A percentile compares a stretch with the other conserved stretches of the same genome.
phyloP scores from a whole-genome alignment of 2,113 vertebrate genomes.

The Alligator sinensis region DNA sequence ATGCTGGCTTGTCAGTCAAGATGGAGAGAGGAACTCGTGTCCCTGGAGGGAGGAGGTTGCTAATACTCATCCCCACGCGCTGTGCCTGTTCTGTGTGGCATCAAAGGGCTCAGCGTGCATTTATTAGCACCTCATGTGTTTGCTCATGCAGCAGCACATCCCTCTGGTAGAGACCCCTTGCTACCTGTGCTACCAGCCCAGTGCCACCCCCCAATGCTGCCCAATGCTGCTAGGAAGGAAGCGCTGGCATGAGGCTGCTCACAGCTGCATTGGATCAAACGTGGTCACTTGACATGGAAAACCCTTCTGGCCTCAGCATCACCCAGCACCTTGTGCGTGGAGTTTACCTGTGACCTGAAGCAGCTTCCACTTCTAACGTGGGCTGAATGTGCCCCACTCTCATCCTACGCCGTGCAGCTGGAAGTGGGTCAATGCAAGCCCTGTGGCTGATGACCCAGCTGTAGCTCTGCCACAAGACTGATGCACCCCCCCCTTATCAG shows the following conservation, averaged over 20 bases:
- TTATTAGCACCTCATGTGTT: constrained; percentile 50
- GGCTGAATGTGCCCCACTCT: not conserved
- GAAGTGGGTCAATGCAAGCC: not conserved
- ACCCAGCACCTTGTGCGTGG: not conserved
- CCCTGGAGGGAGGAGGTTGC: constrained; percentile 54
- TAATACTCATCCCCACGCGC: constrained; percentile 64
- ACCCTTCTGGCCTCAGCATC: accelerated
- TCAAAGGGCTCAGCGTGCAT: constrained; percentile 43
- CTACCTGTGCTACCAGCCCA: constrained; percentile 40
- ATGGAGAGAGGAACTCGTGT: constrained; percentile 46
- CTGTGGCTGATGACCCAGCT: constrained; percentile 12
- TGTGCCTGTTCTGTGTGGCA: constrained; percentile 44
- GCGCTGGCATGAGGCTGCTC: constrained; percentile 35
- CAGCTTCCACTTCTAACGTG: constrained; percentile 23
- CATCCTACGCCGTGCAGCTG: not conserved
- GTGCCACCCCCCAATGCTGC: accelerated
- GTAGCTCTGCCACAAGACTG: too few species aligned
- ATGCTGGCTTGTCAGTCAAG: not conserved
- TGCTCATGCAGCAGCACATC: constrained; percentile 10
- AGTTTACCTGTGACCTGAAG: constrained; percentile 49
- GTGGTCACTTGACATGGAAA: not conserved
- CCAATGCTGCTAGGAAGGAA: not conserved
- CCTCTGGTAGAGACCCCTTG: constrained; percentile 53
- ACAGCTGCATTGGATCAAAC: not conserved
- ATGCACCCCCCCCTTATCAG: too few species aligned